Evolutionary conservation across 92 coral and sea anemone species (phyloP).

Genomic region (Pocillopora grandis): DNA sequence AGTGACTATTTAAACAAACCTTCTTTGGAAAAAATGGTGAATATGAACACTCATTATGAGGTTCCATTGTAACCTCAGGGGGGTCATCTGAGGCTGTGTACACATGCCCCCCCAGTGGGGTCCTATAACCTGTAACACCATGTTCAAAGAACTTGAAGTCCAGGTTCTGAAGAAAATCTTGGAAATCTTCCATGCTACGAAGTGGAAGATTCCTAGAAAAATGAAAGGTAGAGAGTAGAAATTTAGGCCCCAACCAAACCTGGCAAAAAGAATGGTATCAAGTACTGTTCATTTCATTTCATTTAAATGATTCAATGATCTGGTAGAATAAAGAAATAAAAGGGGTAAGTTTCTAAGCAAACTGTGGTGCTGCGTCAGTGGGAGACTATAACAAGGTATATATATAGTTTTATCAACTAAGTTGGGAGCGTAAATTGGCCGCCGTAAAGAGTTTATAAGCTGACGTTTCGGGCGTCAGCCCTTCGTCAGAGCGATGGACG

Average conservation of each 20-base stretch:
- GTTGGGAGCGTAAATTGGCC: too few relatives aligned
- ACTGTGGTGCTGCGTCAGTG: too few relatives aligned
- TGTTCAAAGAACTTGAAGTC: constrained; percentile 36
- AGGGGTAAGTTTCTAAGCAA: too few relatives aligned
- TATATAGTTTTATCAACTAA: too few relatives aligned
- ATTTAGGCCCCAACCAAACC: too few relatives aligned
- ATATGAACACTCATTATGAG: constrained; percentile 35
- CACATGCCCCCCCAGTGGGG: constrained; percentile 32
- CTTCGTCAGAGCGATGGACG: too few relatives aligned
- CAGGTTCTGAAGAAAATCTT: constrained; percentile 16
- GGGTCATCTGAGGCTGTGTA: constrained; percentile 54
- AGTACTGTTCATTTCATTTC: neutral
- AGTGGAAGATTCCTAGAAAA: constrained; percentile 34
- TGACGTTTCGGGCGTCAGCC: too few relatives aligned
- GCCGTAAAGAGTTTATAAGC: too few relatives aligned
- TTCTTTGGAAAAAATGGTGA: constrained; percentile 33
- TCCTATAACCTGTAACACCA: constrained; percentile 47
- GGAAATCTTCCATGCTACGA: constrained; percentile 16
- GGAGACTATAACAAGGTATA: too few relatives aligned
- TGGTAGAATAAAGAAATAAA: neutral
- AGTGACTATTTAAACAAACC: neutral
- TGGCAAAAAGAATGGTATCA: neutral
- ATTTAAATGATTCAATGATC: neutral
- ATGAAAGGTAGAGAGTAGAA: neutral
- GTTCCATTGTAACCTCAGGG: constrained; percentile 39